Base-by-base conservation (phyloP, 2,888 invertebrate species). In the Drosophila merina region DNA sequence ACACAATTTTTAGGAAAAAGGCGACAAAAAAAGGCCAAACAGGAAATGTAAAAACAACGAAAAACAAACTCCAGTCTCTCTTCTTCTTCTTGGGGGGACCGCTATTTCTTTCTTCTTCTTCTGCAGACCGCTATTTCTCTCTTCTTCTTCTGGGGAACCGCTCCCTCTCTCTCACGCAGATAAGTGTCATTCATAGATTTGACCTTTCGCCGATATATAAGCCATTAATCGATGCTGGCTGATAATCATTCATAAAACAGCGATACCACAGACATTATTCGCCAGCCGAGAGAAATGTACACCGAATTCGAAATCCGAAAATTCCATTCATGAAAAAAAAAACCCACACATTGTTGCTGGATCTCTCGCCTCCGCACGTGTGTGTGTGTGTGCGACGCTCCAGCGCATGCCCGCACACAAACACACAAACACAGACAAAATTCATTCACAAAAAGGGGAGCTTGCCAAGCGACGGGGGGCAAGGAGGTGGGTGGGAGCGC, bases 281-380 rank as follows among this genome's bases (percentile, higher is more conserved):
- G 57, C 62, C 60, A 64, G 82, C 71, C 76, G 85, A 76, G 86
- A 84, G 88, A 80, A 84, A 86, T 83, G 88, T 88, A 84, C 88
- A 84, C 76, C 73, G 88, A 88, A 88, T 88, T 76, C 85, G 84
- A 88, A 70, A 70, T 88, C 75, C 85, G 84, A 88, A 70, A 70
- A 88, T 85, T 85, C 88, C 85, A 85, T 85, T 85, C 85, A 85
- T 85, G 87, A 85, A 85, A 84, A 88, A 88, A 86, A 85, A 88
- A 86, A 85, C 85, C 88, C 85, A 85, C 87, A 88, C 88, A 86
- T 72, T 76, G 72, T 70, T 80, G 64, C 62, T 83, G 73, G 51
- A 56, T 45, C 64, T 42, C 67, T 50, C 64, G 49, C 59, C 14
- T 14, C 12, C 40, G 14, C 40, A 20, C 14, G 58, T 57, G 52